Evolutionary conservation across 2,797 vertebrate species (phyloP).

Genomic region (Chrysocyon brachyurus): DNA sequence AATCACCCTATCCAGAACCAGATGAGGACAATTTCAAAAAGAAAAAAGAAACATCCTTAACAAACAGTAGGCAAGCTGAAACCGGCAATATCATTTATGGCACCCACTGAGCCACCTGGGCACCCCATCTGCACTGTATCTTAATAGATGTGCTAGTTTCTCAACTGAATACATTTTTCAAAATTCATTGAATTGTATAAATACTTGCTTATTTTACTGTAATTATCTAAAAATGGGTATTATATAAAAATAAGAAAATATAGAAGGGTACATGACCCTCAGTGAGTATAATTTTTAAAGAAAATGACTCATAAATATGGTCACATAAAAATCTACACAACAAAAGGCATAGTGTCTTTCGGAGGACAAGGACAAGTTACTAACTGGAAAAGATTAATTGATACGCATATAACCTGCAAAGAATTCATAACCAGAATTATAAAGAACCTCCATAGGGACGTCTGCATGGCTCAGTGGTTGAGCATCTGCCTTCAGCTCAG

Average conservation of each 20-base stretch:
- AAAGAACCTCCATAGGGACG: background rate
- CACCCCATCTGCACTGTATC: background rate
- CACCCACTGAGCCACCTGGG: background rate
- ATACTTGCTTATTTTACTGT: background rate
- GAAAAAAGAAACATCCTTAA: too few relatives aligned
- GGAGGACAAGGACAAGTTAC: background rate
- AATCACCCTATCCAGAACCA: too few relatives aligned
- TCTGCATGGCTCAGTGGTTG: too few relatives aligned
- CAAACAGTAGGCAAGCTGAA: too few relatives aligned
- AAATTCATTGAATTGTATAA: background rate
- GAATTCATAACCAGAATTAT: background rate
- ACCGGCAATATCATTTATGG: background rate
- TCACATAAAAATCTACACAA: background rate
- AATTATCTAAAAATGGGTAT: too few relatives aligned
- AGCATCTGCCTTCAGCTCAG: too few relatives aligned
- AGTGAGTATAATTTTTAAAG: background rate
- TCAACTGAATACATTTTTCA: background rate
- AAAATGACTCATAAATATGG: background rate
- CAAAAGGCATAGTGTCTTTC: background rate
- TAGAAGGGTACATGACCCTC: background rate
- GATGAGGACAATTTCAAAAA: too few relatives aligned
- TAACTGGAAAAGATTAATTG: background rate
- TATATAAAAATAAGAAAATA: background rate
- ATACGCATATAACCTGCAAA: background rate
- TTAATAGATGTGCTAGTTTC: background rate